phyloP scores from a whole-genome alignment of 2,888 invertebrate genomes.

The Drosophila emarginata region DNA sequence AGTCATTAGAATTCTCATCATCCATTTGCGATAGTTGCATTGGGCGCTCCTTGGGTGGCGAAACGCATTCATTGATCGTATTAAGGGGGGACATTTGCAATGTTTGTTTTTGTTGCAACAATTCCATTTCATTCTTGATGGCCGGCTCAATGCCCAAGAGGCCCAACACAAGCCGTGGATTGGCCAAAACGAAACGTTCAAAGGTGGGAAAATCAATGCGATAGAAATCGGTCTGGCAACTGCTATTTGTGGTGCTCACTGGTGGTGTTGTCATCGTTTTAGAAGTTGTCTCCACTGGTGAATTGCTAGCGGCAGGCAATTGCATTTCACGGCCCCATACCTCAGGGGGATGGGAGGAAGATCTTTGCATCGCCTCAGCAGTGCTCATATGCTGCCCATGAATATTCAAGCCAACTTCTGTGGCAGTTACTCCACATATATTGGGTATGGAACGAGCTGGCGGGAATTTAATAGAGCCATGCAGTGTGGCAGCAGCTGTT shows the following conservation, averaged over 20 bases:
- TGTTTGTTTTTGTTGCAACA: slow-evolving; percentile 80
- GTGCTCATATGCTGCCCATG: slow-evolving; percentile 15
- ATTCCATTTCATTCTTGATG: slow-evolving; percentile 80
- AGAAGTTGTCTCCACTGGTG: slow-evolving; percentile 19
- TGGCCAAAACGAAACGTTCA: slow-evolving; percentile 85
- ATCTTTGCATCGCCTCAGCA: slow-evolving; percentile 85
- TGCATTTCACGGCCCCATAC: slow-evolving; percentile 89
- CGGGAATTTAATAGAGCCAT: slow-evolving; percentile 84
- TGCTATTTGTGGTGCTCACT: slow-evolving; percentile 53
- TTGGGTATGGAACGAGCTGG: slow-evolving; percentile 93
- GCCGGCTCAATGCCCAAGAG: slow-evolving; percentile 88
- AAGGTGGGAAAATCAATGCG: slow-evolving; percentile 81
- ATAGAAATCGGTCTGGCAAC: slow-evolving; percentile 80
- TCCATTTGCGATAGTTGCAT: slow-evolving; percentile 62
- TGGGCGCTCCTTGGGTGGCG: slow-evolving; percentile 68
- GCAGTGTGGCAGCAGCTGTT: slow-evolving; percentile 83
- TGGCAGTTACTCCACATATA: slow-evolving; percentile 83
- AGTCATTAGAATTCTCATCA: slow-evolving; percentile 69
- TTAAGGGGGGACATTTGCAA: slow-evolving; percentile 79
- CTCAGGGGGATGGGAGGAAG: slow-evolving; percentile 93
- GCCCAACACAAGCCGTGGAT: slow-evolving; percentile 88
- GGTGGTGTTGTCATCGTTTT: slow-evolving; percentile 41
- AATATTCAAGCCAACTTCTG: slow-evolving; percentile 36
- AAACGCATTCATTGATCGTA: slow-evolving; percentile 80
- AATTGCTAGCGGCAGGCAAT: slow-evolving; percentile 27